Base-by-base conservation (phyloP, 2,797 vertebrate genomes). In the Xiphophorus birchmanni region DNA sequence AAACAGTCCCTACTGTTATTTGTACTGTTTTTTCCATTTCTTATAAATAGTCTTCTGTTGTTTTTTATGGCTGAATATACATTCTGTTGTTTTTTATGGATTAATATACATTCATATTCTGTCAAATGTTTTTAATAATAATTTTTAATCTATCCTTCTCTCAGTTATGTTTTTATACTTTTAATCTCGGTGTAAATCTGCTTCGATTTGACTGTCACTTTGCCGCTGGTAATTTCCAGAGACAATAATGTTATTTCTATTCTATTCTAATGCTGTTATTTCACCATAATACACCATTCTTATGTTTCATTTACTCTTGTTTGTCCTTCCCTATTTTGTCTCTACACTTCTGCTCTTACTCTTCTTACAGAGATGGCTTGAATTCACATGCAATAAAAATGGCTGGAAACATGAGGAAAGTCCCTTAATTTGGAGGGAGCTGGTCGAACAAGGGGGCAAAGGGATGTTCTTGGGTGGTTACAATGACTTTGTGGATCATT, bases 401-500 rank as follows among this genome's bases (percentile, higher is more conserved):
- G 94, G 91, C 56, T 99, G 98, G 98, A 92, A 88, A 58, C 97
- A 99, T 15, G 84, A 90, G 0, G 13, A 37, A 0, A 98, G 96
- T 50, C 99, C 98, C 80, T 88, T 99, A 73, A 84, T 99, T 86
- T 99, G 98, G 99, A 97, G 98, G 93, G 98, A 99, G 52, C 91
- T 99, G n/a, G 87, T 97, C 77, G 93, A 96, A 73, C 96, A 95
- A 74, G 98, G 98, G 37, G 97, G 98, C 3, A 97, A 96, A 87
- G 97, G 95, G 29, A 84, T 96, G 83, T 94, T 99, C 45, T 78
- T 99, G 35, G 99, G 99, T 77, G 97, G 97, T 76, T 93, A 96
- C 86, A 95, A 91, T 80, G 97, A 98, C 42, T 99, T 99, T 87
- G 83, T 98, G 29, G 95, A 98, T 81, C 95, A 98, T 42, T 95